Evolutionary conservation across 2,888 invertebrate genomes (phyloP).

Genomic region (Cryptocheilus praepositus): DNA sequence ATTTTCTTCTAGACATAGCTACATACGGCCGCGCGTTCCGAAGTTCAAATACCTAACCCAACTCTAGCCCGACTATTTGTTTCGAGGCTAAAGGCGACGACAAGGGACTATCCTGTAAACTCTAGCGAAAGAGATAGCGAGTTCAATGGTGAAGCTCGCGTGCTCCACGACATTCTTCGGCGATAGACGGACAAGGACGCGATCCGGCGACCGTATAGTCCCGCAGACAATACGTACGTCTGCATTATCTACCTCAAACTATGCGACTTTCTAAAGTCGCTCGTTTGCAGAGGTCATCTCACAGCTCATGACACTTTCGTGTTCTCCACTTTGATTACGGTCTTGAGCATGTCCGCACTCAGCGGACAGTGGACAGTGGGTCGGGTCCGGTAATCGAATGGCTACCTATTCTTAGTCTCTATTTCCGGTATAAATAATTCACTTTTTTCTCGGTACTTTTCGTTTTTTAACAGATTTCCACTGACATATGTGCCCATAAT

Average conservation of each 20-base stretch:
- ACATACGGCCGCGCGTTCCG: background rate
- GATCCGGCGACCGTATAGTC: conserved; percentile 37
- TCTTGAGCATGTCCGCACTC: background rate
- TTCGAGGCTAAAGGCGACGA: conserved; percentile 23
- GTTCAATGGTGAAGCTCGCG: conserved; percentile 33
- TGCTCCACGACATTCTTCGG: conserved; percentile 44
- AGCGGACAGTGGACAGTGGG: too few relatives aligned
- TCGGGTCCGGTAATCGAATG: background rate
- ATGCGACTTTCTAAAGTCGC: conserved; percentile 45
- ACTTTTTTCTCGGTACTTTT: too few relatives aligned
- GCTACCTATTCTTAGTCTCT: too few relatives aligned
- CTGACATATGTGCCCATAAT: too few relatives aligned
- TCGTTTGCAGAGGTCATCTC: conserved; percentile 19
- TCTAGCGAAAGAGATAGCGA: conserved; percentile 5
- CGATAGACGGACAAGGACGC: conserved; percentile 38
- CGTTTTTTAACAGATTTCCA: too few relatives aligned
- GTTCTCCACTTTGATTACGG: conserved; percentile 1
- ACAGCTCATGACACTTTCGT: conserved; percentile 24
- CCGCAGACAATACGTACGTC: conserved; percentile 43
- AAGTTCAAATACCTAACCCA: conserved; percentile 27
- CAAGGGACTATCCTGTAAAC: conserved; percentile 12
- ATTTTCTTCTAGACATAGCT: too few relatives aligned
- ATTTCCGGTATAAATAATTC: too few relatives aligned
- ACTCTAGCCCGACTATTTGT: conserved; percentile 22
- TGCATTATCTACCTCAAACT: conserved; percentile 48